These are phyloP conservation scores for Parasteatoda lunata DNA, from an alignment of 2,888 invertebrate genomes.

Conservation along the genomic window DNA sequence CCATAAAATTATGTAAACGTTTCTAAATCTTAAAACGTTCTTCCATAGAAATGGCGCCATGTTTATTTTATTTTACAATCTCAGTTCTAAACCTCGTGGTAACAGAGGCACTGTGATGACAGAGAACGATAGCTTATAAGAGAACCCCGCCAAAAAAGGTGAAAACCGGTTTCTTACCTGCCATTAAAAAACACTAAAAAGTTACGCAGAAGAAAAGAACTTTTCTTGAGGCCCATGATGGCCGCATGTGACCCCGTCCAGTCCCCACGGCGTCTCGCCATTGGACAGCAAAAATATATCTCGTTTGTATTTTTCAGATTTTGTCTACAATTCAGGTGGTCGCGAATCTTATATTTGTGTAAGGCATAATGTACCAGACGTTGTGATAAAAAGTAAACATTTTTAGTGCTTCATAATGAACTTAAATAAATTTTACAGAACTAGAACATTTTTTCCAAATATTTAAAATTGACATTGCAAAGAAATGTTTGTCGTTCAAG, in stretches of 20 bases:
- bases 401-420: too few relatives aligned
- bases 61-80: neutral
- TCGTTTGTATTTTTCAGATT: slow-evolving; percentile 10
- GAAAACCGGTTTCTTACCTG: slow-evolving; percentile 56
- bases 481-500: too few relatives aligned
- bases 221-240: slow-evolving; percentile 55
- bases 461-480: too few relatives aligned
- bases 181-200: slow-evolving; percentile 50
- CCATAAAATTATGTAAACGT: too few relatives aligned
- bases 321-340: neutral
- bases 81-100: neutral
- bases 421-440: too few relatives aligned
- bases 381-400: too few relatives aligned
- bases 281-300: slow-evolving; percentile 32
- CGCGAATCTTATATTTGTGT: neutral
- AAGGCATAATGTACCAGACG: neutral
- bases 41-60: neutral
- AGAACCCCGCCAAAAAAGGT: slow-evolving; percentile 53
- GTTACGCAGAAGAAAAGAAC: slow-evolving; percentile 24
- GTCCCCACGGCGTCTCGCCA: slow-evolving; percentile 22
- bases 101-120: neutral
- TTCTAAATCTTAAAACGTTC: too few relatives aligned
- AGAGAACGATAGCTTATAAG: slow-evolving; percentile 18
- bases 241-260: slow-evolving; percentile 62
- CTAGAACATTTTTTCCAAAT: too few relatives aligned